Base-by-base conservation (phyloP, 2,797 vertebrate genomes). In the Euphonia xanthogaster region DNA sequence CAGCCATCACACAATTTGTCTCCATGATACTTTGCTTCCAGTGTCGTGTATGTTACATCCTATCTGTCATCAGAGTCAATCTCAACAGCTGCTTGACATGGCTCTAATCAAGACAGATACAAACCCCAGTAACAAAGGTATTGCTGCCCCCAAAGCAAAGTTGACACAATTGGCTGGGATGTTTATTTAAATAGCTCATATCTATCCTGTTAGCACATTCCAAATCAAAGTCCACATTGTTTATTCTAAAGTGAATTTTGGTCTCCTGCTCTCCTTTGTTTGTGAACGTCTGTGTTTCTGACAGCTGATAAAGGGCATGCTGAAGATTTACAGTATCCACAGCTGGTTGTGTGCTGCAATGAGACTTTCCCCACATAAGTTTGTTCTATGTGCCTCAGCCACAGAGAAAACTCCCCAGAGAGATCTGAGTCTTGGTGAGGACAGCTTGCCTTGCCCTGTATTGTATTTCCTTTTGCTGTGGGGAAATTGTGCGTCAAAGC, bases 261-360 rank as follows among this genome's bases (percentile, higher is more conserved):
- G 62, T 84, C 72, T 95, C 90, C 65, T 1, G 6, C 66, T 91
- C 54, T 81, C 79, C 42, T 70, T 94, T 96, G 86, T 97, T 97
- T 97, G 91, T 88, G 91, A 95, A 82, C 65, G 78, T 87, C 57
- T 89, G 50, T 84, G 79, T 96, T 94, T 95, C 93, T 96, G 96
- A 97, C 93, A 95, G 92, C 60, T 95, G 97, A 94, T 91, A 97
- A 96, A 97, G 86, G 94, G 77, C 80, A 90, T 51, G 63, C 58
- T 60, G 79, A 95, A 94, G 95, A 91, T 88, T 77, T 93, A 76
- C 91, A 90, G 67, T 51, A 82, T 67, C 89, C 63, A 78, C 93
- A 90, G 89, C 53, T 86, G 88, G 63, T 45, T 73, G 40, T 54
- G 37, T 27, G 50, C 22, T 62, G 53, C 72, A 35, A 44, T 71